These are phyloP conservation scores for Eulimnadia texana DNA, from an alignment of 1,140 invertebrate species.

Conservation along the genomic window DNA sequence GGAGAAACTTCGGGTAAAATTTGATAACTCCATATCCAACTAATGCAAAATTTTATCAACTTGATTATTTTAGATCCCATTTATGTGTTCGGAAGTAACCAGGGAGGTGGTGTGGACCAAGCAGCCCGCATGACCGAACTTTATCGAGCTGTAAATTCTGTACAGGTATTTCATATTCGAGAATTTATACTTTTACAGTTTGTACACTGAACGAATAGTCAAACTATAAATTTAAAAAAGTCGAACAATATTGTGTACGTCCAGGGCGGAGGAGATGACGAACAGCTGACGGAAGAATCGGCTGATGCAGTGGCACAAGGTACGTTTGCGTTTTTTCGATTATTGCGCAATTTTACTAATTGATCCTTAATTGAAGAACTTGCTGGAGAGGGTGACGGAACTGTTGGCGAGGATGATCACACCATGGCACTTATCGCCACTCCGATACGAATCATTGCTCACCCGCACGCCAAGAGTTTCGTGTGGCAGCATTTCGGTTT, in stretches of 20 bases:
- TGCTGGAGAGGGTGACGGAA: not conserved
- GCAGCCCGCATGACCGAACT: conserved; percentile 12
- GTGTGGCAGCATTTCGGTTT: conserved; percentile 18
- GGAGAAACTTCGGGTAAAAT: conserved; percentile 11
- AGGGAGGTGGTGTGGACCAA: conserved; percentile 11
- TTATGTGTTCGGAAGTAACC: conserved; percentile 14
- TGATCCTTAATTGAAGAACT: too few species aligned
- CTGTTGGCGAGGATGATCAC: not conserved
- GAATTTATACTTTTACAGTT: not conserved
- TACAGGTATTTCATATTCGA: conserved; percentile 2
- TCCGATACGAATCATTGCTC: conserved; percentile 12
- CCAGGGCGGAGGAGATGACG: conserved; percentile 7
- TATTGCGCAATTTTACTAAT: too few species aligned
- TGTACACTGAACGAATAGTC: not conserved
- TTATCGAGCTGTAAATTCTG: conserved; percentile 15
- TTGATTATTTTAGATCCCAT: conserved; percentile 11
- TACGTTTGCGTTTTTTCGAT: too few species aligned
- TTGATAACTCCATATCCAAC: not conserved
- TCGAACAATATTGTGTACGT: conserved; percentile 9
- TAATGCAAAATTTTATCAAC: not conserved
- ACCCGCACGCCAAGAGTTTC: conserved; percentile 14
- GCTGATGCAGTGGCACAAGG: conserved; percentile 1
- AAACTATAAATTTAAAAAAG: not conserved
- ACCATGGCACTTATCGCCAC: conserved; percentile 1
- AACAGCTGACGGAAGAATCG: not conserved